Conservation (phyloP, 2,888 invertebrate species). For the Netelia inedita region DNA sequence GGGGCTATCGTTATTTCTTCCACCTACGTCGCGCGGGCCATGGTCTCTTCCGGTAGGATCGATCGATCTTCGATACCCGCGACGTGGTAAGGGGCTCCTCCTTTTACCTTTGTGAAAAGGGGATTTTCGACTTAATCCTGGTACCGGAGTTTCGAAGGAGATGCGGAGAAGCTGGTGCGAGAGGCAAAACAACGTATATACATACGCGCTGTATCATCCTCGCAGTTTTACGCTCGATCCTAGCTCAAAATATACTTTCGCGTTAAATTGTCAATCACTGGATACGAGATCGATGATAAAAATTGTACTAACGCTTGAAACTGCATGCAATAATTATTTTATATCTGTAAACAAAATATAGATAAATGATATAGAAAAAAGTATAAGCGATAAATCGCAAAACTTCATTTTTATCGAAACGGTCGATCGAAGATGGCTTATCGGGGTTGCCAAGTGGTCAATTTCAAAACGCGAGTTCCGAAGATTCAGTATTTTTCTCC, state of each 20-base stretch:
- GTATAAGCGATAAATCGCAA: no score
- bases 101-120: slow-evolving; percentile 62
- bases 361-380: no score
- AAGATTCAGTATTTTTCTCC: no score
- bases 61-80: slow-evolving; percentile 66
- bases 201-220: not conserved
- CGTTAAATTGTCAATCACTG: not conserved
- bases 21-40: slow-evolving; percentile 43
- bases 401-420: no score
- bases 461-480: no score
- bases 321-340: no score
- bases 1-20: slow-evolving; percentile 48
- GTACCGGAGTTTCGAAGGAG: slow-evolving; percentile 43
- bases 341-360: no score
- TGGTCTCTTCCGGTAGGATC: slow-evolving; percentile 55
- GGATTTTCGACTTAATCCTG: slow-evolving; percentile 57
- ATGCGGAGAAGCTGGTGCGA: slow-evolving; percentile 9
- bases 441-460: no score
- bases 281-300: not conserved
- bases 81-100: slow-evolving; percentile 40
- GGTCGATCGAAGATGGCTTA: no score
- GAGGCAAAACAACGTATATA: slow-evolving; percentile 12
- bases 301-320: not conserved
- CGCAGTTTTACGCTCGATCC: not conserved
- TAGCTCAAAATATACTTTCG: not conserved